These are phyloP conservation scores for Drosophila ustulata DNA, from an alignment of 2,888 invertebrate genomes.

Conservation along the genomic window DNA sequence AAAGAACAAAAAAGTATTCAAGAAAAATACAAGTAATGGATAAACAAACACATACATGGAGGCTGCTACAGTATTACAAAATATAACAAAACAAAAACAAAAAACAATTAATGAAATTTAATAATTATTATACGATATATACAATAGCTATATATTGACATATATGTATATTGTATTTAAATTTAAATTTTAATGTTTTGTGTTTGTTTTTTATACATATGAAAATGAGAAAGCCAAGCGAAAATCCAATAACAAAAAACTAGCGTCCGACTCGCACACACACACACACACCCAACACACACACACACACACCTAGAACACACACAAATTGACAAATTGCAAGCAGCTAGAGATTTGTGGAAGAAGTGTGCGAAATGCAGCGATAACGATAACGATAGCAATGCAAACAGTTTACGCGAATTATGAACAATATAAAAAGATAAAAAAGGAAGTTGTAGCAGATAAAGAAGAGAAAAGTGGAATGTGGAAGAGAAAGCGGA, in stretches of 20 bases:
- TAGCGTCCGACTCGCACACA: constrained; percentile 40
- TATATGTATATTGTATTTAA: constrained; percentile 35
- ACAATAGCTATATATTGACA: constrained; percentile 36
- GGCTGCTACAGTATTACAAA: constrained; percentile 83
- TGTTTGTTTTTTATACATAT: constrained; percentile 59
- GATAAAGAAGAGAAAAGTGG: background rate
- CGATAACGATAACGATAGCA: constrained; percentile 9
- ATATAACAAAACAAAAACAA: constrained; percentile 39
- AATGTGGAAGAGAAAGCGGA: background rate
- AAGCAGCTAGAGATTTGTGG: constrained; percentile 46
- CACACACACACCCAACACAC: constrained; percentile 8
- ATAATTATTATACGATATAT: constrained; percentile 53
- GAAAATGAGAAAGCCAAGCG: constrained; percentile 39
- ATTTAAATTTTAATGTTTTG: constrained; percentile 61
- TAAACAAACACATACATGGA: constrained; percentile 67
- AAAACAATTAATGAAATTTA: constrained; percentile 45
- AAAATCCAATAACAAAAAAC: constrained; percentile 38
- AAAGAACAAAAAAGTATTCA: constrained; percentile 25
- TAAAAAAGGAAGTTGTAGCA: background rate
- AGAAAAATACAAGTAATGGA: constrained; percentile 37
- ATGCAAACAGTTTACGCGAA: constrained; percentile 3
- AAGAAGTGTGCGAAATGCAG: constrained; percentile 53
- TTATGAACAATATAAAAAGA: background rate
- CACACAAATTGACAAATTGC: constrained; percentile 13
- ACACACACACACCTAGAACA: constrained; percentile 10